Conservation (phyloP, 2,113 vertebrate species). For the Pachyramphus minor region DNA sequence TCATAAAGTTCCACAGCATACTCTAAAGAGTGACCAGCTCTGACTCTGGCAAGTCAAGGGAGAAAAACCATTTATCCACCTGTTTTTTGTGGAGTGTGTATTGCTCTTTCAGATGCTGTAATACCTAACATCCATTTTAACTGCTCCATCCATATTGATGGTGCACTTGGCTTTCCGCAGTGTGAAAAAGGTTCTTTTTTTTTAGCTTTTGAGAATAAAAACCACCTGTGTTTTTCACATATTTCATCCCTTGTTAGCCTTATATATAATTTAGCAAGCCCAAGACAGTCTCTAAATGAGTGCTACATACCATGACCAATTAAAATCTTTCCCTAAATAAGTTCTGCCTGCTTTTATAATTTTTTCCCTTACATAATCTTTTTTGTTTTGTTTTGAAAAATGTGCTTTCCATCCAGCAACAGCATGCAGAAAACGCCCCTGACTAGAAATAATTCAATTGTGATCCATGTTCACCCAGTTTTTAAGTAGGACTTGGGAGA, state of each 20-base stretch:
- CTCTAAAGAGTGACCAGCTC: not conserved
- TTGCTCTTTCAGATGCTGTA: not conserved
- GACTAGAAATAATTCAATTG: not conserved
- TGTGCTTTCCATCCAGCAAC: not conserved
- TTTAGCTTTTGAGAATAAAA: not conserved
- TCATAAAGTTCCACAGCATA: not conserved
- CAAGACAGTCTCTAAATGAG: not conserved
- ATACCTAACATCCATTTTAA: not conserved
- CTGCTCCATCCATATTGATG: not conserved
- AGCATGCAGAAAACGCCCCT: not conserved
- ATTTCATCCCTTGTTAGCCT: not conserved
- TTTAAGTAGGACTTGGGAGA: not conserved
- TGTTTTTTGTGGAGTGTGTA: not conserved
- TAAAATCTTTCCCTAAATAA: not conserved
- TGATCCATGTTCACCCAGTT: not conserved
- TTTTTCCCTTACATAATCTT: not conserved
- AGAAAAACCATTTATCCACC: not conserved
- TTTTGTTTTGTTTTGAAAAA: not conserved
- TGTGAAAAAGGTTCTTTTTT: not conserved
- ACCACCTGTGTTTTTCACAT: not conserved
- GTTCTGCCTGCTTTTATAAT: not conserved
- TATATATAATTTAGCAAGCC: not conserved
- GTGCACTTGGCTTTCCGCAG: not conserved
- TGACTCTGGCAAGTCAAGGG: not conserved
- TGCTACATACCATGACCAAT: not conserved